phyloP scores from a whole-genome alignment of 1,140 invertebrate genomes.

The Euwallacea similis region DNA sequence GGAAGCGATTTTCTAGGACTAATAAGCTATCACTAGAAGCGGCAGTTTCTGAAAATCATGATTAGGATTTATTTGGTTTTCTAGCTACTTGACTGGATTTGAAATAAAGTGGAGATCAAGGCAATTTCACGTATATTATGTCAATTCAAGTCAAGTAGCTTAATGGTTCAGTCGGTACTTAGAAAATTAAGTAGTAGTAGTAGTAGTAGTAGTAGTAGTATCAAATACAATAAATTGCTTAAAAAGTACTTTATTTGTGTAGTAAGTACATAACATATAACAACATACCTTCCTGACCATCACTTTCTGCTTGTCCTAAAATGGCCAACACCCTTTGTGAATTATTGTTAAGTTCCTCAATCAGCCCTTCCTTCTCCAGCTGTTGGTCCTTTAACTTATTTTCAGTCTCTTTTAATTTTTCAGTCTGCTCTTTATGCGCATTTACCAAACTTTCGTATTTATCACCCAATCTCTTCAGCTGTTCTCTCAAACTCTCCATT shows the following conservation, averaged over 20 bases:
- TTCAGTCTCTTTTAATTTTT: constrained; percentile 57
- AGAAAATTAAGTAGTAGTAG: too few species aligned
- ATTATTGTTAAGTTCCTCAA: constrained; percentile 72
- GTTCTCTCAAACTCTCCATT: constrained; percentile 60
- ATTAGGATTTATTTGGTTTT: not conserved
- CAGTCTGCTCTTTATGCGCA: constrained; percentile 53
- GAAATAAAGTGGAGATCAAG: too few species aligned
- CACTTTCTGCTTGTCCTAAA: constrained; percentile 54
- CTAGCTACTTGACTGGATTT: too few species aligned
- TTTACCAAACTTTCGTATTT: constrained; percentile 48
- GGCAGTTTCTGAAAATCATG: constrained; percentile 11
- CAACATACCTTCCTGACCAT: constrained; percentile 38
- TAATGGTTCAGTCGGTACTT: too few species aligned
- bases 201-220: too few species aligned
- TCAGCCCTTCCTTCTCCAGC: constrained; percentile 69
- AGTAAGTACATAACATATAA: not conserved
- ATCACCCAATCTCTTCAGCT: constrained; percentile 57
- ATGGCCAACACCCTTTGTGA: constrained; percentile 71
- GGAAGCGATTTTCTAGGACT: constrained; percentile 73
- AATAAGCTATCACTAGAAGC: constrained; percentile 68
- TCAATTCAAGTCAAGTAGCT: too few species aligned
- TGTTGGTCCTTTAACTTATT: constrained; percentile 64
- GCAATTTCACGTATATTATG: too few species aligned
- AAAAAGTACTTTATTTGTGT: not conserved
- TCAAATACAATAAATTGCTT: constrained; percentile 4